Evolutionary conservation across 2,888 invertebrate species (phyloP).

Genomic region (Drosophila borborema): DNA sequence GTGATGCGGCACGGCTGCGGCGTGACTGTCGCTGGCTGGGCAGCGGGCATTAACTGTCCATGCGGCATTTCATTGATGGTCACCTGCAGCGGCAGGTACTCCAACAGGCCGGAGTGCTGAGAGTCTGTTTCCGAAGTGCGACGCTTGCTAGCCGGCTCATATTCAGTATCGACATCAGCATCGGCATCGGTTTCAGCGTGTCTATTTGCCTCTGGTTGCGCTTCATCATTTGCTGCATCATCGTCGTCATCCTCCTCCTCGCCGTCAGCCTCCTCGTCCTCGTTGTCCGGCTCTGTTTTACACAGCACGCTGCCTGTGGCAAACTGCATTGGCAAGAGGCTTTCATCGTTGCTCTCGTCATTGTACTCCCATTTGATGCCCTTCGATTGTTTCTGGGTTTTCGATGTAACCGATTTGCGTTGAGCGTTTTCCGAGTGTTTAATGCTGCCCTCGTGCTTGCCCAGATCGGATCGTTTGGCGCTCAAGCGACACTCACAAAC

Average conservation of each 20-base stretch:
- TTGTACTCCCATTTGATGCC: slow-evolving; percentile 70
- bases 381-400: slow-evolving; percentile 11
- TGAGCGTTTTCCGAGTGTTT: slow-evolving; percentile 75
- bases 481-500: slow-evolving; percentile 74
- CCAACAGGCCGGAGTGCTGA: slow-evolving; percentile 73
- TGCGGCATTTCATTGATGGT: slow-evolving; percentile 74
- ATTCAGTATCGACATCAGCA: slow-evolving; percentile 39
- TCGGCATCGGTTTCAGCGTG: slow-evolving; percentile 25
- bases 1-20: slow-evolving; percentile 74
- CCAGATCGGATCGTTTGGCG: slow-evolving; percentile 77
- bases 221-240: slow-evolving; percentile 17
- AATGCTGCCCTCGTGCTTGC: slow-evolving; percentile 78
- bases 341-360: slow-evolving; percentile 62
- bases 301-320: slow-evolving; percentile 8
- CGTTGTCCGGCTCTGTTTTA: slow-evolving; percentile 47
- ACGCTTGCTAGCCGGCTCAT: slow-evolving; percentile 58
- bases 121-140: slow-evolving; percentile 71
- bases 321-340: slow-evolving; percentile 48
- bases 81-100: slow-evolving; percentile 69
- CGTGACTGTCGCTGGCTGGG: slow-evolving; percentile 25
- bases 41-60: slow-evolving; percentile 27
- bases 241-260: slow-evolving; percentile 39
- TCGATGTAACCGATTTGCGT: slow-evolving; percentile 57
- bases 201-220: background rate
- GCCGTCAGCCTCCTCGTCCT: slow-evolving; percentile 43